Conservation (phyloP, 2,888 invertebrate species). For the Selenia dentaria region DNA sequence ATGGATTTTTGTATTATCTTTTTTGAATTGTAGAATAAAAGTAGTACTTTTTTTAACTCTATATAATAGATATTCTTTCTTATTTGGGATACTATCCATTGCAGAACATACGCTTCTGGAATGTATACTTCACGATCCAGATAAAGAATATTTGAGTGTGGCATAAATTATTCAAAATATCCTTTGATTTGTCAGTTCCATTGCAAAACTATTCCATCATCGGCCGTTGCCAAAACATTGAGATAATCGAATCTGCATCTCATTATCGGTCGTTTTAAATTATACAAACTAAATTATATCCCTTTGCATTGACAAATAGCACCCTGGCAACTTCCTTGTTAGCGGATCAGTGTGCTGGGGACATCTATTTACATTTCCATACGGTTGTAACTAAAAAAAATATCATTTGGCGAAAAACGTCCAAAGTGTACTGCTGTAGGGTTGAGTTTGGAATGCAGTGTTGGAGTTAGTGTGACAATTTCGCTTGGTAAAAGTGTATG, state of each 20-base stretch:
- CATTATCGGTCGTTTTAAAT: slow-evolving; percentile 77
- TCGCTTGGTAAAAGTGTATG: slow-evolving; percentile 38
- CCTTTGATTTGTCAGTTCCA: slow-evolving; percentile 18
- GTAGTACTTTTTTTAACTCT: too few relatives aligned
- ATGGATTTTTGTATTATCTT: too few relatives aligned
- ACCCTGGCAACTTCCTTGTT: slow-evolving; percentile 74
- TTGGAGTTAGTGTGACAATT: slow-evolving; percentile 46
- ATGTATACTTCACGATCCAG: too few relatives aligned
- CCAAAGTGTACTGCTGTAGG: slow-evolving; percentile 9
- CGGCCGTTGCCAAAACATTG: slow-evolving; percentile 30
- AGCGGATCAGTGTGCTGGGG: slow-evolving; percentile 64
- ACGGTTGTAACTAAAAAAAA: slow-evolving; percentile 22
- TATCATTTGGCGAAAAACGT: slow-evolving; percentile 12
- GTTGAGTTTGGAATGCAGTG: slow-evolving; percentile 37
- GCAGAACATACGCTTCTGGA: too few relatives aligned
- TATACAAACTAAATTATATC: slow-evolving; percentile 72
- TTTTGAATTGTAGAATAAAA: too few relatives aligned
- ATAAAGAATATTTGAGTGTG: background rate
- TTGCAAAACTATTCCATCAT: slow-evolving; percentile 25
- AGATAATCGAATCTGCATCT: slow-evolving; percentile 76
- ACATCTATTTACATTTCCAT: slow-evolving; percentile 41
- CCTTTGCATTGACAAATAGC: slow-evolving; percentile 78
- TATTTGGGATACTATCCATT: too few relatives aligned
- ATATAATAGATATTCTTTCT: too few relatives aligned
- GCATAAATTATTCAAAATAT: slow-evolving; percentile 6